Percentiles rank a stretch among this genome's conserved stretches.
These are phyloP conservation scores for Molossus molossus DNA, from an alignment of 2,797 vertebrate genomes.

Conservation along the genomic window DNA sequence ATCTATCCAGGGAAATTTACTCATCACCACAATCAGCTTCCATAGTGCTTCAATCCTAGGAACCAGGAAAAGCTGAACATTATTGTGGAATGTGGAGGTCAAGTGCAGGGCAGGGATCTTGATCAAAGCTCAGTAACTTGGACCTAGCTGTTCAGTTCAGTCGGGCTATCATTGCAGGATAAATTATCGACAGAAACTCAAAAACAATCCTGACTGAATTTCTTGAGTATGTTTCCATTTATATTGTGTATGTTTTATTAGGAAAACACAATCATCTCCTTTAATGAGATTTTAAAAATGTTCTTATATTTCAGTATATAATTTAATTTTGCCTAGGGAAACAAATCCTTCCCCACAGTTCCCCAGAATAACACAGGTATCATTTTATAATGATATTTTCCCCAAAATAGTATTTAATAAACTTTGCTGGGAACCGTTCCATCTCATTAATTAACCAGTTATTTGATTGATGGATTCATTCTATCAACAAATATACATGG, in stretches of 20 bases:
- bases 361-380: not conserved
- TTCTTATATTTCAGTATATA: slow-evolving; percentile 21
- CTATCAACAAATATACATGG: slow-evolving; percentile 28
- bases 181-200: slow-evolving; percentile 11
- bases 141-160: slow-evolving; percentile 42
- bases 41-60: slow-evolving; percentile 29
- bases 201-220: slow-evolving; percentile 47
- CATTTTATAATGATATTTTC: slow-evolving; percentile 55
- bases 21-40: slow-evolving; percentile 13
- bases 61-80: slow-evolving; percentile 11
- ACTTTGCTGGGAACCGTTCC: slow-evolving; percentile 6
- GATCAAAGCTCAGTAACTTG: slow-evolving; percentile 7
- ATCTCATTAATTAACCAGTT: slow-evolving; percentile 32
- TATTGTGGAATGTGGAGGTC: slow-evolving; percentile 14
- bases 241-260: slow-evolving; percentile 63
- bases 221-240: not conserved
- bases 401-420: slow-evolving; percentile 22
- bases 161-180: not conserved
- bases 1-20: slow-evolving; percentile 46
- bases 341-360: not conserved
- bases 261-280: slow-evolving; percentile 46
- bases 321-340: slow-evolving; percentile 61
- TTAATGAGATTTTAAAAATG: slow-evolving; percentile 28
- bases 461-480: not conserved
- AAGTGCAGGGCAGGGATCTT: not conserved